A percentile compares a stretch with the other conserved stretches of the same genome.
phyloP scores from a whole-genome alignment of 2,888 invertebrate genomes.

The Ashinkailepas kermadecensis region DNA sequence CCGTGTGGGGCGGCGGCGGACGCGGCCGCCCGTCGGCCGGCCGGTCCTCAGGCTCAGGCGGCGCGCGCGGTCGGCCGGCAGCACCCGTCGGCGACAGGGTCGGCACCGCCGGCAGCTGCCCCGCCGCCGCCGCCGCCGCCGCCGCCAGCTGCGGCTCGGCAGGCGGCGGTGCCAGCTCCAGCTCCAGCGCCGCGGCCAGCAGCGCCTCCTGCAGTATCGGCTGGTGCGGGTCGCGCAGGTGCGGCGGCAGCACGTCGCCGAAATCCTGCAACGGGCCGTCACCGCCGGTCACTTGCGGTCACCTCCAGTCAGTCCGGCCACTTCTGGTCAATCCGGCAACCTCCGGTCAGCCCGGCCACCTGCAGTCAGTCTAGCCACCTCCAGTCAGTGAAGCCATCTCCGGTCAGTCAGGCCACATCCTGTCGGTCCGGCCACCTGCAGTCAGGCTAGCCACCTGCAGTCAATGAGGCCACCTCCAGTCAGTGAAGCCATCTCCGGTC shows the following conservation, averaged over 20 bases:
- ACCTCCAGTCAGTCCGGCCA: too few species aligned
- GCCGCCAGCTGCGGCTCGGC: background rate
- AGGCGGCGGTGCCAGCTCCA: background rate
- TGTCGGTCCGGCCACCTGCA: too few species aligned
- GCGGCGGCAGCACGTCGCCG: slow-evolving; percentile 30
- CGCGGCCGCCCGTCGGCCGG: background rate
- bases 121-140: background rate
- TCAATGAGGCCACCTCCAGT: too few species aligned
- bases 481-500: too few species aligned
- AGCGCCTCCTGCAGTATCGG: slow-evolving; percentile 25
- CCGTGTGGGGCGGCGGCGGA: background rate
- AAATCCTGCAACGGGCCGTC: background rate
- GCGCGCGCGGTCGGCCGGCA: background rate
- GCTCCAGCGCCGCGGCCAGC: slow-evolving; percentile 23
- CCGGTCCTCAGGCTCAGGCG: too few species aligned
- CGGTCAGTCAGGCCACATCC: too few species aligned
- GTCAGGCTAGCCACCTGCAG: too few species aligned
- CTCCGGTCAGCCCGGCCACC: too few species aligned
- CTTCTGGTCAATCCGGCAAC: too few species aligned
- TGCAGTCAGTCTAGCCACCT: too few species aligned
- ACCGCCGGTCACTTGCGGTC: too few species aligned
- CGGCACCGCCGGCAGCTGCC: background rate
- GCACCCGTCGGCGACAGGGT: background rate
- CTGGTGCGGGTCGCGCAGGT: slow-evolving; percentile 26
- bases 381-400: too few species aligned